Conservation (phyloP, 2,888 invertebrate genomes). For the Lasioglossum leucozonium region DNA sequence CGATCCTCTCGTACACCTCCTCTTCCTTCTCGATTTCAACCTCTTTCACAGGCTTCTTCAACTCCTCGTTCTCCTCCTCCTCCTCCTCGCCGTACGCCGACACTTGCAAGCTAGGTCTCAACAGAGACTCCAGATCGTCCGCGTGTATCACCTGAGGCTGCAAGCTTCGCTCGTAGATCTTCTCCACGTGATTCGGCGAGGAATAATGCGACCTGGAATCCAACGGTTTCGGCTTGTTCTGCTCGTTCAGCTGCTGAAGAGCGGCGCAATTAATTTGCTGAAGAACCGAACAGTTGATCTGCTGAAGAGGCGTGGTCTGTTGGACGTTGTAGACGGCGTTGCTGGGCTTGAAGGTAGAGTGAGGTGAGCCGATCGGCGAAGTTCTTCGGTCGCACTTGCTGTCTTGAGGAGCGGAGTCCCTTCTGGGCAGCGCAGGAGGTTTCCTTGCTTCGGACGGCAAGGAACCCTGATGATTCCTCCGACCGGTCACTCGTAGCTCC, state of each 20-base stretch:
- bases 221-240: constrained; percentile 53
- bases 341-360: constrained; percentile 78
- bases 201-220: constrained; percentile 64
- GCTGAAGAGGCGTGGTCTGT: background rate
- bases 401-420: constrained; percentile 68
- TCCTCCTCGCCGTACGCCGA: constrained; percentile 76
- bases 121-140: constrained; percentile 77
- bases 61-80: constrained; percentile 50
- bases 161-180: constrained; percentile 77
- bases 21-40: constrained; percentile 42
- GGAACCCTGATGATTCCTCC: constrained; percentile 49
- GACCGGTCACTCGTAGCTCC: constrained; percentile 59
- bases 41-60: constrained; percentile 41
- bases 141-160: constrained; percentile 78
- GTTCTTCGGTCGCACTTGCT: constrained; percentile 48
- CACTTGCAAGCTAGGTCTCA: constrained; percentile 71
- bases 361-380: constrained; percentile 34
- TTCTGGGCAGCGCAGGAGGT: constrained; percentile 72
- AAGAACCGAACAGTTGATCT: background rate
- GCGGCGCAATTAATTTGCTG: background rate
- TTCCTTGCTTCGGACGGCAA: constrained; percentile 66
- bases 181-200: constrained; percentile 76
- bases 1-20: constrained; percentile 62
- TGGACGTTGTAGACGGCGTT: constrained; percentile 65
- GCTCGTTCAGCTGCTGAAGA: constrained; percentile 69